Conservation (phyloP, 2,113 vertebrate species). For the Anarhynchus alexandrinus region DNA sequence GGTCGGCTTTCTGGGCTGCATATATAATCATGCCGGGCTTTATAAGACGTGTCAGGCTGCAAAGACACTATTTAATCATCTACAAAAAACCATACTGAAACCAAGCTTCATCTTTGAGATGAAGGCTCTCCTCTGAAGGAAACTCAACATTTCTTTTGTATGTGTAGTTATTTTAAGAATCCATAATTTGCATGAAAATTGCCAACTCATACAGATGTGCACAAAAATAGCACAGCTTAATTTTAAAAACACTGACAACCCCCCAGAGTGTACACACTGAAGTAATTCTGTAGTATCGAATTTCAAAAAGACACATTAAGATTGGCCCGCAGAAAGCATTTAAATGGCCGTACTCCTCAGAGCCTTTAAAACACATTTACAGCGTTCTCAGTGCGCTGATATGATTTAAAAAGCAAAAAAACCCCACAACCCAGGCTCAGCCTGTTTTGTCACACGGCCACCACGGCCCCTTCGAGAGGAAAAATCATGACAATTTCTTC, state of each 20-base stretch:
- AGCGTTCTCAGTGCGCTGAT: neutral
- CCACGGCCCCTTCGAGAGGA: neutral
- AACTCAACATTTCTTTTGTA: neutral
- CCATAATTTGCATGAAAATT: constrained; percentile 47
- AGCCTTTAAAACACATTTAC: neutral
- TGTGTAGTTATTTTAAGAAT: constrained; percentile 38
- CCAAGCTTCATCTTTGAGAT: neutral
- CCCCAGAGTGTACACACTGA: neutral
- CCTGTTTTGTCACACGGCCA: fast-evolving
- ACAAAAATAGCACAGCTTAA: constrained; percentile 26
- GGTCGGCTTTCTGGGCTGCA: no score
- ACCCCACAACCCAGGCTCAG: neutral
- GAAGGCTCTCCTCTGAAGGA: neutral
- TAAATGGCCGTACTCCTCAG: neutral
- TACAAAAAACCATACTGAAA: neutral
- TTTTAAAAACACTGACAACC: neutral
- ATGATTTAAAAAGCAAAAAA: neutral
- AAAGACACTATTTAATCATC: neutral
- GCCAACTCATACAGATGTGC: neutral
- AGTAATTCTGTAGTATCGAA: neutral
- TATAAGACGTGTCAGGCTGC: neutral
- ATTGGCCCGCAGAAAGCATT: neutral
- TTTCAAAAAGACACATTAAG: neutral
- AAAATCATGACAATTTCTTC: neutral
- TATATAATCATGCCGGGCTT: neutral